Evolutionary conservation across 2,113 vertebrate species (phyloP), one percentile per base, ranked within the genome.

Genomic region (Eleginops maclovinus): DNA sequence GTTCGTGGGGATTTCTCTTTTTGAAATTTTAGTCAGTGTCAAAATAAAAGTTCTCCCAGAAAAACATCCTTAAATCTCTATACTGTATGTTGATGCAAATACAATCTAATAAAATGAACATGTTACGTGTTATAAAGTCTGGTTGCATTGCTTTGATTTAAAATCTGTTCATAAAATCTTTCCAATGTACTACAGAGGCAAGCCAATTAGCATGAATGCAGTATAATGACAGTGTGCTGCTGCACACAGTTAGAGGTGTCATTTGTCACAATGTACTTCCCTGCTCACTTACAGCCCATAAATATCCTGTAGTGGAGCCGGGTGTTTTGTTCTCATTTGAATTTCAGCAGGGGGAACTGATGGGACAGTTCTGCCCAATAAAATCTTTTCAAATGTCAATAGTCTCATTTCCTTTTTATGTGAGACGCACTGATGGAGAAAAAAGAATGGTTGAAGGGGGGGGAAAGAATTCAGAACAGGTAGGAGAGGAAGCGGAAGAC

Each of bases 211-310:
- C 55, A 82, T 4, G 58, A 77, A 82, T 16, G 63, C 71, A 56
- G 74, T 40, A 40, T 49, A 72, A 83, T 77, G 67, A 80, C 79
- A 80, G 53, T 2, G 74, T 31, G 36, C 81, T 82, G 81, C 79
- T 81, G 71, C 70, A 70, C 50, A 59, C 53, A 49, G 82, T 89
- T 71, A 75, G 66, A 87, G 41, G 63, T 78, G 75, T 69, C 83
- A 88, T 88, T 82, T 81, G 82, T 87, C 81, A 83, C 72, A 79
- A 63, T 75, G 77, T 77, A 71, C 64, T 83, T 61, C 46, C 66
- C 59, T 49, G 51, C 74, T 88, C 72, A 86, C 79, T 89, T 83
- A 88, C 74, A 82, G 79, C 47, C 81, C 84, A 72, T 80, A 88
- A 86, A 83, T 71, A 53, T 77, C 83, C 69, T 72, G 44, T 43